Evolutionary conservation across 2,797 vertebrate species (phyloP), one percentile per base, ranked within the genome.

Genomic region (Pseudocheirus occidentalis): DNA sequence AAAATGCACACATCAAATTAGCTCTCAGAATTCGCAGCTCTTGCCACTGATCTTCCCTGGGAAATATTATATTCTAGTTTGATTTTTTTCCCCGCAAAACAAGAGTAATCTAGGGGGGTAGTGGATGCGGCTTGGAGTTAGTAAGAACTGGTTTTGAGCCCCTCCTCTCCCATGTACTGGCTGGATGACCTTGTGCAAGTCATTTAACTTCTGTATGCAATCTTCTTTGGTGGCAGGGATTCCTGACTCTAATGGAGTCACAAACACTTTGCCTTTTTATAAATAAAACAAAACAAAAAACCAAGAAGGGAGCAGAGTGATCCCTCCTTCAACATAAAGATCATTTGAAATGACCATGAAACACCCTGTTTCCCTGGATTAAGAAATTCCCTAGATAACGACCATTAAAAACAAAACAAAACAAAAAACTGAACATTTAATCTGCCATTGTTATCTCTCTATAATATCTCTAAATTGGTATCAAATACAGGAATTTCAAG

Each of bases 391-490:
- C 18, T 10, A 21, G 7, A 3, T 31, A 46, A 46, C 0, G 18
- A 81, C 18, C n/a, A 10, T 18, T 40, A 18, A 14, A 66, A 66
- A n/a, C 34, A 16, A 62, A 62, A 10, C 52, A 52, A 54, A 54
- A 54, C 53, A 54, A 54, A 54, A 54, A 54, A 54, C 53, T 3
- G 31, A 66, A 66, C 89, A 5, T 93, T 66, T 55, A 56, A 93
- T 73, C 94, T 95, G 95, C 55, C 92, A 93, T 89, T 40, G 52
- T 58, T 94, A 96, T 54, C 16, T 7, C 56, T 55, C 89, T 81
- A n/a, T 95, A 58, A 56, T 91, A 94, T 93, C 53, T 95, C 96
- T 95, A 96, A 97, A 94, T 92, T 96, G 93, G 91, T 81, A 91
- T 94, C 95, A 96, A 91, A 92, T 90, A 87, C 92, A 62, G 73